phyloP scores from a whole-genome alignment of 2,797 vertebrate species.

The Epinephelus awoara region DNA sequence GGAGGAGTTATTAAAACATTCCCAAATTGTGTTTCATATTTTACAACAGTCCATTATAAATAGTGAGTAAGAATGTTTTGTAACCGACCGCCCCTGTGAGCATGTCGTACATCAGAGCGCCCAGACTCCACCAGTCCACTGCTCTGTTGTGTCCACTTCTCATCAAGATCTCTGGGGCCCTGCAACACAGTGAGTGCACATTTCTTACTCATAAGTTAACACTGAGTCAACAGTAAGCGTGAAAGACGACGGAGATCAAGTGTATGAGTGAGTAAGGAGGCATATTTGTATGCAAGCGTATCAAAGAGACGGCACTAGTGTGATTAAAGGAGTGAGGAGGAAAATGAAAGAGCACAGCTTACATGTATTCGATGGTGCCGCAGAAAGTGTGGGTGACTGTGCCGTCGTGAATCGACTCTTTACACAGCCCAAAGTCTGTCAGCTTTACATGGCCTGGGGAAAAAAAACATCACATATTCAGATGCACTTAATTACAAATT shows the following conservation, averaged over 20 bases:
- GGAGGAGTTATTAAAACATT: neutral
- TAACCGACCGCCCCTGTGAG: conserved; percentile 98
- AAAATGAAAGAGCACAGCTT: neutral
- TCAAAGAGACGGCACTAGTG: neutral
- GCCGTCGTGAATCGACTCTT: conserved; percentile 99
- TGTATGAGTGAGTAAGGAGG: neutral
- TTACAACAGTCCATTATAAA: neutral
- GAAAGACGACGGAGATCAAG: too few species aligned
- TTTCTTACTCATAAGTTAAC: neutral
- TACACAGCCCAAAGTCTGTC: conserved; percentile 97
- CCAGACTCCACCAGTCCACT: conserved; percentile 99
- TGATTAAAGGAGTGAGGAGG: neutral
- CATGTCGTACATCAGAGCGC: conserved; percentile 99
- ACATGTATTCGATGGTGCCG: conserved; percentile 99
- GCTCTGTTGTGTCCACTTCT: conserved; percentile 98
- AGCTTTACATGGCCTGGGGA: conserved; percentile 94
- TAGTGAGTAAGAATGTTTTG: conserved; percentile 4
- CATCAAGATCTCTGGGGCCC: conserved; percentile 99
- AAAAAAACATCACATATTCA: conserved; percentile 27
- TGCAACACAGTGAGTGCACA: conserved; percentile 56
- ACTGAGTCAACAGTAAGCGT: neutral
- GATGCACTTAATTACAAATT: conserved; percentile 23
- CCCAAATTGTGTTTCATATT: neutral
- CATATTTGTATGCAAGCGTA: neutral
- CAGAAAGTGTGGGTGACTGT: conserved; percentile 99